Evolutionary conservation across 2,797 vertebrate genomes (phyloP).

Genomic region (Chloroceryle amazona): DNA sequence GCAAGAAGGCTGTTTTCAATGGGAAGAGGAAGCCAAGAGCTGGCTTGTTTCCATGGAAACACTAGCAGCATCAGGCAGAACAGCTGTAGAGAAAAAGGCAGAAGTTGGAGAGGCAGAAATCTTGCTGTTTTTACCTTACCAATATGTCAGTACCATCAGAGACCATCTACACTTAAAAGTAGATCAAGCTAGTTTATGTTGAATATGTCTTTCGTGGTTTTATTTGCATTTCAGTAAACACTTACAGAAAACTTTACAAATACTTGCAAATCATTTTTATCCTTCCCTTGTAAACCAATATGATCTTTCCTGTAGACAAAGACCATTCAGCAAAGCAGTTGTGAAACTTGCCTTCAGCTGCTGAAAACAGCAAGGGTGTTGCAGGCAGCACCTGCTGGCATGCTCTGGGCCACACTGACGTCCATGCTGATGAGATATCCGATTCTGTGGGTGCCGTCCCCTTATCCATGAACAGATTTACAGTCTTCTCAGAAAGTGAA

Average conservation of each 20-base stretch:
- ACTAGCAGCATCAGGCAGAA: conserved; percentile 86
- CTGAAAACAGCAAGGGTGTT: not conserved
- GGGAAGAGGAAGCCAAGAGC: conserved; percentile 90
- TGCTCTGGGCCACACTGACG: not conserved
- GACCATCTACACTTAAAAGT: not conserved
- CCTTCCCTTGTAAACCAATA: not conserved
- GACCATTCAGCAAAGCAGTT: not conserved
- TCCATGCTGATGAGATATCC: accelerated
- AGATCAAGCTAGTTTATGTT: not conserved
- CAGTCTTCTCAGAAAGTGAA: not conserved
- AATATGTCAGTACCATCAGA: conserved; percentile 1
- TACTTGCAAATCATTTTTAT: not conserved
- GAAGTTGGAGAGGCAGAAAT: conserved; percentile 75
- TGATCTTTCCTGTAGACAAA: not conserved
- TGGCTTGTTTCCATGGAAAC: conserved; percentile 96
- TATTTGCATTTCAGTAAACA: not conserved
- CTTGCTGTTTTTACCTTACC: conserved; percentile 59
- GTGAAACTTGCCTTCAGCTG: not conserved
- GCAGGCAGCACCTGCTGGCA: accelerated
- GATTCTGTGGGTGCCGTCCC: accelerated
- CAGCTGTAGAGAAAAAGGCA: conserved; percentile 80
- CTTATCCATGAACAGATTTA: not conserved
- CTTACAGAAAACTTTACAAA: not conserved
- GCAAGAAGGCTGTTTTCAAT: conserved; percentile 89
- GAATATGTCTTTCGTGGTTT: not conserved